These are phyloP conservation scores for Druceiella hillmani DNA, from an alignment of 2,888 invertebrate genomes.

Conservation along the genomic window DNA sequence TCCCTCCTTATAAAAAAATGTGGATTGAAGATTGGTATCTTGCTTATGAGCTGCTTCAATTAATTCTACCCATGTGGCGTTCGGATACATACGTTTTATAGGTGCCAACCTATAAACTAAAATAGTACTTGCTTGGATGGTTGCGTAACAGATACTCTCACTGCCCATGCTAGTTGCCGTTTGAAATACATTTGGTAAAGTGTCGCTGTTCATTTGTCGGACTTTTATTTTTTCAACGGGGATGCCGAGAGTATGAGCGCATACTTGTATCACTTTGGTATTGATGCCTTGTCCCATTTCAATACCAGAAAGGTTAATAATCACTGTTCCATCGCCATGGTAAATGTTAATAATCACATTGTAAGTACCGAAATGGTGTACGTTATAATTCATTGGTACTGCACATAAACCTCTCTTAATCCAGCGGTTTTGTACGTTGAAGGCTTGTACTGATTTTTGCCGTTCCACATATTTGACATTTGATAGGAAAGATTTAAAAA, in stretches of 20 bases:
- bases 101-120: constrained; percentile 34
- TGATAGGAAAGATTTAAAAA: constrained; percentile 52
- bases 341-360: constrained; percentile 61
- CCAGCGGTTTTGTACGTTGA: constrained; percentile 68
- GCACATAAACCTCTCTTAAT: constrained; percentile 68
- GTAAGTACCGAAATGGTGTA: constrained; percentile 46
- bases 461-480: constrained; percentile 53
- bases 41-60: constrained; percentile 24
- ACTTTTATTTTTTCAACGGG: constrained; percentile 59
- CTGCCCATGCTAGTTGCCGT: constrained; percentile 42
- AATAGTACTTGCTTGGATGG: constrained; percentile 36
- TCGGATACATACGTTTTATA: constrained; percentile 29
- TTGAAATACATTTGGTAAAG: too few relatives aligned
- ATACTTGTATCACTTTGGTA: constrained; percentile 63
- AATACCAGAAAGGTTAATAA: constrained; percentile 64
- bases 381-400: constrained; percentile 63
- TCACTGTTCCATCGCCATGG: constrained; percentile 65
- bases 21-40: constrained; percentile 28
- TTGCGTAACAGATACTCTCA: constrained; percentile 32
- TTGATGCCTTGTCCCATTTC: constrained; percentile 80
- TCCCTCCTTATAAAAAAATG: constrained; percentile 25
- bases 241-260: constrained; percentile 61
- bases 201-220: too few relatives aligned
- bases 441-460: constrained; percentile 58
- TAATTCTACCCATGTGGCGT: constrained; percentile 32